Conservation (phyloP, 2,113 vertebrate genomes). For the Trachemys scripta region DNA sequence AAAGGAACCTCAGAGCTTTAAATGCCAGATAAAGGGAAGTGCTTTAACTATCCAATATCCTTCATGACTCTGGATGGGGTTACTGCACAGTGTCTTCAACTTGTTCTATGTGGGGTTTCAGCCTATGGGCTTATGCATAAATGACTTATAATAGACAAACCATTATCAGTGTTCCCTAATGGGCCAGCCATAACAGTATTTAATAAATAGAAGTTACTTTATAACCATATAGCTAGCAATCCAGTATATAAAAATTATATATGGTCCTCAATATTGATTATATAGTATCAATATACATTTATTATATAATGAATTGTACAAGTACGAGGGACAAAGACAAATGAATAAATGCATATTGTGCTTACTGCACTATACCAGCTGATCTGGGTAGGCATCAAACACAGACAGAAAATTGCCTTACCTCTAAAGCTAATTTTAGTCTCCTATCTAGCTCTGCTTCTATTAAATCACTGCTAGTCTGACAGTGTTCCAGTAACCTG, state of each 20-base stretch:
- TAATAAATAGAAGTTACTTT: constrained; percentile 41
- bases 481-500: constrained; percentile 63
- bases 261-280: background rate
- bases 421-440: constrained; percentile 74
- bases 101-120: constrained; percentile 23
- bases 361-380: constrained; percentile 57
- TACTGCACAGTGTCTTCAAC: background rate
- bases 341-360: background rate
- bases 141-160: constrained; percentile 38
- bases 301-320: background rate
- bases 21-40: constrained; percentile 32
- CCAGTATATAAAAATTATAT: background rate
- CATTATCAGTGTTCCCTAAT: constrained; percentile 40
- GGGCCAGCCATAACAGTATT: constrained; percentile 58
- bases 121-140: background rate
- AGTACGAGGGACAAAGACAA: background rate
- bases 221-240: background rate
- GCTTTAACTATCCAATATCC: background rate
- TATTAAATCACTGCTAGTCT: constrained; percentile 61
- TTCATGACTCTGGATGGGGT: background rate
- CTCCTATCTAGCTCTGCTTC: constrained; percentile 44
- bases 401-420: constrained; percentile 70
- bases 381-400: constrained; percentile 43
- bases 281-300: constrained; percentile 8
- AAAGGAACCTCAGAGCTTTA: background rate